These are phyloP conservation scores for Caerostris darwini DNA, from an alignment of 1,140 invertebrate species.

Conservation along the genomic window DNA sequence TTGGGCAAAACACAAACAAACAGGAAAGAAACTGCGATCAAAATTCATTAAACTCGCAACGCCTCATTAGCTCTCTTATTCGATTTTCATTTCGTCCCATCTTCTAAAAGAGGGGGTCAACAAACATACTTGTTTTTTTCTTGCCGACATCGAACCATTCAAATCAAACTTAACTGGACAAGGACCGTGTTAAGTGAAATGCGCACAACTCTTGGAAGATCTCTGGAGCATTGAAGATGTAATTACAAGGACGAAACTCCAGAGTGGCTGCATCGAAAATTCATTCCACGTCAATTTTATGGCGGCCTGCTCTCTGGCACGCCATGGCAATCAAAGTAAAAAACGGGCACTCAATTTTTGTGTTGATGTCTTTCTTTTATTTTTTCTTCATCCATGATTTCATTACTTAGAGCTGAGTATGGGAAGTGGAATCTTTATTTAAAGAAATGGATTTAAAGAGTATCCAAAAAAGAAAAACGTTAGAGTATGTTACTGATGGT, in stretches of 20 bases:
- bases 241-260: conserved; percentile 66
- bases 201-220: neutral
- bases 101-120: conserved; percentile 33
- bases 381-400: conserved; percentile 54
- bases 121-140: conserved; percentile 45
- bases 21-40: conserved; percentile 41
- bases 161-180: conserved; percentile 73
- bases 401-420: conserved; percentile 48
- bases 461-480: neutral
- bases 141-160: neutral
- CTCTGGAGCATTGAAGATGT: conserved; percentile 56
- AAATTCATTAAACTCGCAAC: conserved; percentile 72
- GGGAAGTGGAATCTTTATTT: conserved; percentile 51
- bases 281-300: conserved; percentile 59
- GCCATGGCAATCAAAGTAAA: conserved; percentile 60
- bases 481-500: conserved; percentile 57
- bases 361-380: conserved; percentile 59
- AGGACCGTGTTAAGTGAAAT: conserved; percentile 44
- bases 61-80: conserved; percentile 66
- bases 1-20: conserved; percentile 24
- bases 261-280: conserved; percentile 53
- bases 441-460: conserved; percentile 61
- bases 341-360: conserved; percentile 47
- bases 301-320: neutral
- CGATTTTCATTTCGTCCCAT: conserved; percentile 66